Base-by-base conservation (phyloP, 2,797 vertebrate genomes). In the Fratercula arctica region DNA sequence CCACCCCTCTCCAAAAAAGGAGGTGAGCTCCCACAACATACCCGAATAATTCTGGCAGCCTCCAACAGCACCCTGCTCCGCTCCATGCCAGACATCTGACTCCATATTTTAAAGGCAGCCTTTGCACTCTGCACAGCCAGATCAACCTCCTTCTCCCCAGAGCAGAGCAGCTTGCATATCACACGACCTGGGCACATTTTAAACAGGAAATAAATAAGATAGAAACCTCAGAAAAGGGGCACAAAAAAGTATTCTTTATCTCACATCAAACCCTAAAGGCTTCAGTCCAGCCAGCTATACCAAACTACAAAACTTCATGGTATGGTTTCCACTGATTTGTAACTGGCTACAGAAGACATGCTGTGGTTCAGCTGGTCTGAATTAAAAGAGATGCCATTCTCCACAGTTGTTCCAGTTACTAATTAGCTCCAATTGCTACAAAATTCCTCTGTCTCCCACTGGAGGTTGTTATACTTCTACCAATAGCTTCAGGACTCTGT, bases 21-120 rank as follows among this genome's bases (percentile, higher is more conserved):
- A 12, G 16, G 16, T 0, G 1, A 57, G 25, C 35, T 41, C 43
- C 29, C 3, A 2, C 21, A 50, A 91, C 97, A 18, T 97, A 99
- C 99, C 98, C 98, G 98, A 37, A 99, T 99, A n/a, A 99, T 98
- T 50, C 99, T 98, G 35, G 99, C 99, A 18, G 99, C 99, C 96
- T 99, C 99, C 8, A 99, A 96, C 98, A 99, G 98, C 76, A 99
- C 96, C 10, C 98, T 98, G 51, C 98, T 97, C 24, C 99, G 98
- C 96, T 99, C 99, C 98, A 98, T 99, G 87, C 99, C 99, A 0
- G 99, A 98, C 97, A 98, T 97, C 95, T 98, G 98, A 24, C 98
- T 98, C 99, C 99, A 99, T 85, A 98, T 97, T 46, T 98, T 97
- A 93, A 98, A 99, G 63, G 99, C 99, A n/a, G 97, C 50, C 7